Percentiles rank a stretch among this genome's conserved stretches.
Evolutionary conservation across 2,888 invertebrate genomes (phyloP).

Genomic region (Hypsopygia costalis): DNA sequence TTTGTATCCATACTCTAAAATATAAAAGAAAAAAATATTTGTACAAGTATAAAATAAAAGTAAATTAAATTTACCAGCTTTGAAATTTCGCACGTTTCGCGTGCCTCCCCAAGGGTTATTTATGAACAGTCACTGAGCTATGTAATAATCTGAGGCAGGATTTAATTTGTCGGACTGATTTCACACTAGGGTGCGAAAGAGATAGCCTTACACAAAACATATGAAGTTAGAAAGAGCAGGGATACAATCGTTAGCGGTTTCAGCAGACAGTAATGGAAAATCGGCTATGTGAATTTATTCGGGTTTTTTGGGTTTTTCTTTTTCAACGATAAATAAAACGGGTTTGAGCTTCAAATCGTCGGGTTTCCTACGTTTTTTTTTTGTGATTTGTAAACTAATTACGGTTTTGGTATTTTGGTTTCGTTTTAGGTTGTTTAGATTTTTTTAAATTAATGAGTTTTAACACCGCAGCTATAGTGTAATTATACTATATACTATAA

Average conservation of each 20-base stretch:
- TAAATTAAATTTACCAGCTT: slow-evolving; percentile 30
- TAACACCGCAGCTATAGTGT: too few species aligned
- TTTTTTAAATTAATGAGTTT: not conserved
- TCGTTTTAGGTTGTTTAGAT: not conserved
- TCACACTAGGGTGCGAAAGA: slow-evolving; percentile 75
- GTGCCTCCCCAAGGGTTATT: slow-evolving; percentile 73
- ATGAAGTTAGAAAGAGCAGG: slow-evolving; percentile 27
- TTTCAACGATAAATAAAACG: slow-evolving; percentile 38
- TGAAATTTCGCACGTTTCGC: slow-evolving; percentile 34
- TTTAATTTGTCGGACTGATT: slow-evolving; percentile 87
- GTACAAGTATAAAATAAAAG: too few species aligned
- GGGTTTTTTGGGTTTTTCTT: slow-evolving; percentile 26
- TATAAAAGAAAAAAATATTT: too few species aligned
- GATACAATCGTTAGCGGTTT: slow-evolving; percentile 63
- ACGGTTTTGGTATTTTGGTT: slow-evolving; percentile 3
- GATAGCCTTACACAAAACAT: slow-evolving; percentile 24
- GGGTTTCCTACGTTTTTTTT: slow-evolving; percentile 19
- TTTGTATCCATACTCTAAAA: too few species aligned
- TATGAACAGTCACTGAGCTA: slow-evolving; percentile 86
- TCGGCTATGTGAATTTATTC: slow-evolving; percentile 44
- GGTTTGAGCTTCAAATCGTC: slow-evolving; percentile 33
- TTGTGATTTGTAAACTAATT: slow-evolving; percentile 23
- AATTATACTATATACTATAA: too few species aligned
- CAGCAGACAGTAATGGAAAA: slow-evolving; percentile 56
- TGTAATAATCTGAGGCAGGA: slow-evolving; percentile 86